phyloP scores from a whole-genome alignment of 2,797 vertebrate genomes.

The Tenualosa thibaudeaui region DNA sequence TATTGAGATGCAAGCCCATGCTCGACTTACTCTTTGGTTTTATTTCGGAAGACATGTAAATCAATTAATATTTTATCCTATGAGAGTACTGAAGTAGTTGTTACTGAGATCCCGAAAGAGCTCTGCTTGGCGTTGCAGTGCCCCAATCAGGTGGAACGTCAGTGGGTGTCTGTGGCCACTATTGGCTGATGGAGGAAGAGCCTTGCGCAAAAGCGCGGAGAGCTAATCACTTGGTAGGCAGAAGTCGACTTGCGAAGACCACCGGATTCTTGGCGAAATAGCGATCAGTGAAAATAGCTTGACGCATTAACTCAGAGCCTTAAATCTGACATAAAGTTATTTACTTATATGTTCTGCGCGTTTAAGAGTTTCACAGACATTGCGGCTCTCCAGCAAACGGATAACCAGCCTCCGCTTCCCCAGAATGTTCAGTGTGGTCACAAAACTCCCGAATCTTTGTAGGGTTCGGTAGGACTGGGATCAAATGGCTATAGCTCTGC shows the following conservation, averaged over 20 bases:
- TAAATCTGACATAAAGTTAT: neutral
- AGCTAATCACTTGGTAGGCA: slow-evolving; percentile 83
- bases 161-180: slow-evolving; percentile 62
- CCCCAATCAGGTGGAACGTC: slow-evolving; percentile 76
- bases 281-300: neutral
- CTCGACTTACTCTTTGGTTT: slow-evolving; percentile 44
- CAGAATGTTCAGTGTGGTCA: slow-evolving; percentile 70
- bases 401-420: neutral
- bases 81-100: slow-evolving; percentile 56
- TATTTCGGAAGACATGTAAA: slow-evolving; percentile 68
- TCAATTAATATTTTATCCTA: slow-evolving; percentile 68
- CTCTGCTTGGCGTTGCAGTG: slow-evolving; percentile 67
- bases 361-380: neutral
- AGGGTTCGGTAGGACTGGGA: slow-evolving; percentile 69
- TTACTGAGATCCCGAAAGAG: slow-evolving; percentile 63
- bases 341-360: neutral
- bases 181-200: slow-evolving; percentile 77
- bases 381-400: neutral
- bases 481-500: slow-evolving; percentile 76
- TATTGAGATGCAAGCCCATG: neutral
- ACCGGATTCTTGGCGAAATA: slow-evolving; percentile 56
- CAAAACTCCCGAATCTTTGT: slow-evolving; percentile 70
- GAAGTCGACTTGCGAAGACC: slow-evolving; percentile 86
- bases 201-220: slow-evolving; percentile 90
- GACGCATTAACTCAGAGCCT: neutral